phyloP scores from a whole-genome alignment of 2,888 invertebrate genomes.

The Halocaridina rubra region DNA sequence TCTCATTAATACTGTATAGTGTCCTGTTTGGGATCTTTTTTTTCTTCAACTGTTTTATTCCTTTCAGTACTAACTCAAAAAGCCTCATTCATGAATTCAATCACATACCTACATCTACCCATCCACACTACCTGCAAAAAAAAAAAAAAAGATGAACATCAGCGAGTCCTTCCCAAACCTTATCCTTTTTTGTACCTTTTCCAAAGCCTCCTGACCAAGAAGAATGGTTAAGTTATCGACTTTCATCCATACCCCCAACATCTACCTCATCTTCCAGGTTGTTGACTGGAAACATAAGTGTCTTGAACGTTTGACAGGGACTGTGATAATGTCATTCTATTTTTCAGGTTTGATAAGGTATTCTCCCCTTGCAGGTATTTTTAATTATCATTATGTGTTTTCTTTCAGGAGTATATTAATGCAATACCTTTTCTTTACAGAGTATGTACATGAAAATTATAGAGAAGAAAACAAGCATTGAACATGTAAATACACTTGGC shows the following conservation, averaged over 20 bases:
- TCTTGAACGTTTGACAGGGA: neutral
- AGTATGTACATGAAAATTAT: constrained; percentile 91
- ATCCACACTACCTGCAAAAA: too few relatives aligned
- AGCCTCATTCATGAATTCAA: neutral
- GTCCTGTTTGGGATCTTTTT: neutral
- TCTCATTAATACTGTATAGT: constrained; percentile 6
- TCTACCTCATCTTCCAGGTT: constrained; percentile 15
- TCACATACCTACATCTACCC: neutral
- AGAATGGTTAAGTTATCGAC: too few relatives aligned
- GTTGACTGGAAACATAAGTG: neutral
- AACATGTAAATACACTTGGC: constrained; percentile 94
- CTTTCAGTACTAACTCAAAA: constrained; percentile 48
- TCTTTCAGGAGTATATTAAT: constrained; percentile 56
- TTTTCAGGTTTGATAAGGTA: constrained; percentile 24
- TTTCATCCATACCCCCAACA: neutral
- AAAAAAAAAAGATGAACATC: neutral
- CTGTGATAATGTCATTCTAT: too few relatives aligned
- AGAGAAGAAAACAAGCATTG: constrained; percentile 81
- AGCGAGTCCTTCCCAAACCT: neutral
- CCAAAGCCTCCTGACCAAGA: neutral
- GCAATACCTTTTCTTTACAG: constrained; percentile 72
- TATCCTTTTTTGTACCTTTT: neutral
- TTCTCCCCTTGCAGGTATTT: constrained; percentile 21
- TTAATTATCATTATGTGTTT: constrained; percentile 5
- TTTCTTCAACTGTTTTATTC: constrained; percentile 43